These are phyloP conservation scores for Drosophila littoralis DNA, from an alignment of 1,140 invertebrate genomes.

Conservation along the genomic window DNA sequence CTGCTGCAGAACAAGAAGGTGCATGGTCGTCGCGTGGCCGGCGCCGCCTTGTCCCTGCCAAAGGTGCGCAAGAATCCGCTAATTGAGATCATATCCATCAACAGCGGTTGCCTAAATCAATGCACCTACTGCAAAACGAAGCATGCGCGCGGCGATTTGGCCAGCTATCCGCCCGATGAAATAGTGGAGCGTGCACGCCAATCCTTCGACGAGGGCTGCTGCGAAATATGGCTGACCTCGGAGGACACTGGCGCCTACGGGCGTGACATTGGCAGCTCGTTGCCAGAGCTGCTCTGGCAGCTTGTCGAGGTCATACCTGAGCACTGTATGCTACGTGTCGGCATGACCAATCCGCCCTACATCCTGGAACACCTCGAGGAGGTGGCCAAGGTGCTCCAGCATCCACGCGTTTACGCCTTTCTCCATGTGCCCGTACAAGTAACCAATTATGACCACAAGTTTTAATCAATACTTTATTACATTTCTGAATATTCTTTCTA, in stretches of 20 bases:
- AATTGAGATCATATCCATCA: conserved; percentile 99
- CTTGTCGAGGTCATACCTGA: conserved; percentile 96
- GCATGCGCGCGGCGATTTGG: conserved; percentile 97
- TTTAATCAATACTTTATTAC: not conserved
- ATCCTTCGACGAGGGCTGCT: conserved; percentile 96
- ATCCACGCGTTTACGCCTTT: conserved; percentile 97
- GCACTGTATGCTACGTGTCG: conserved; percentile 94
- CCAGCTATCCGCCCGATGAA: conserved; percentile 95
- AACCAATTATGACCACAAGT: not conserved
- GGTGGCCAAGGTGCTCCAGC: conserved; percentile 94
- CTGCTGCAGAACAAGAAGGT: conserved; percentile 94
- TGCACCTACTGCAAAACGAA: conserved; percentile 99
- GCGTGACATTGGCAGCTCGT: conserved; percentile 94
- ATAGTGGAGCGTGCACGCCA: conserved; percentile 92
- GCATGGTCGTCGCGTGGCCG: conserved; percentile 93
- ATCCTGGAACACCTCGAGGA: conserved; percentile 97
- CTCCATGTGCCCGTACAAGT: conserved; percentile 97
- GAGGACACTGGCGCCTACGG: conserved; percentile 99
- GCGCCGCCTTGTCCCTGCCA: conserved; percentile 93
- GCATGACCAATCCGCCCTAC: conserved; percentile 99
- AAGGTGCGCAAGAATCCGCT: conserved; percentile 98
- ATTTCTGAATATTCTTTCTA: not conserved
- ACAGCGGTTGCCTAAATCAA: conserved; percentile 98
- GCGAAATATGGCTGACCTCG: conserved; percentile 99
- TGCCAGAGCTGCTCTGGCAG: conserved; percentile 94